These are phyloP conservation scores for Diploscapter pachys DNA, from an alignment of 1,140 invertebrate species.

Conservation along the genomic window DNA sequence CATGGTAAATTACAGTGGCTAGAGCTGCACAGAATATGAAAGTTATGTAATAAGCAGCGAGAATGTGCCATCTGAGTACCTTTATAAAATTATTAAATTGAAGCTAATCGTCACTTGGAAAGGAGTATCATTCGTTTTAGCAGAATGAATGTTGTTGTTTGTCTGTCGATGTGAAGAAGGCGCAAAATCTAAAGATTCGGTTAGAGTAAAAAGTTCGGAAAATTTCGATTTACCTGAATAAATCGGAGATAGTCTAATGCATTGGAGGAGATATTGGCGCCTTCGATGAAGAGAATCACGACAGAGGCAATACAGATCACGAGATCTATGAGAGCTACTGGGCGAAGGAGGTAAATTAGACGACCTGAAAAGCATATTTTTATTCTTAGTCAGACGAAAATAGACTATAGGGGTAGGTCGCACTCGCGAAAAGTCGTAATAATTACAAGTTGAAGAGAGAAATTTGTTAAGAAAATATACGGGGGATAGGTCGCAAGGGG, in stretches of 20 bases:
- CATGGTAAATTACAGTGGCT: slow-evolving; percentile 35
- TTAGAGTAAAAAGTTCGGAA: neutral
- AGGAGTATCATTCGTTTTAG: slow-evolving; percentile 44
- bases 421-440: too few relatives aligned
- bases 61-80: slow-evolving; percentile 32
- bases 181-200: slow-evolving; percentile 37
- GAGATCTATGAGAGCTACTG: slow-evolving; percentile 40
- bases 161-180: slow-evolving; percentile 43
- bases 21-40: slow-evolving; percentile 42
- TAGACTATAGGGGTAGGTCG: too few relatives aligned
- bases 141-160: slow-evolving; percentile 48
- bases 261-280: slow-evolving; percentile 20
- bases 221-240: slow-evolving; percentile 17
- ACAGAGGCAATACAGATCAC: slow-evolving; percentile 38
- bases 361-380: slow-evolving; percentile 31
- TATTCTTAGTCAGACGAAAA: too few relatives aligned
- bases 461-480: too few relatives aligned
- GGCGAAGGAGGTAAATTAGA: slow-evolving; percentile 27
- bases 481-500: too few relatives aligned
- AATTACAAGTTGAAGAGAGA: too few relatives aligned
- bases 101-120: slow-evolving; percentile 21
- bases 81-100: neutral
- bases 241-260: slow-evolving; percentile 38
- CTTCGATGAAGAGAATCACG: slow-evolving; percentile 23
- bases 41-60: slow-evolving; percentile 46